Conservation (phyloP, 2,113 vertebrate genomes). For the Odontesthes bonariensis region DNA sequence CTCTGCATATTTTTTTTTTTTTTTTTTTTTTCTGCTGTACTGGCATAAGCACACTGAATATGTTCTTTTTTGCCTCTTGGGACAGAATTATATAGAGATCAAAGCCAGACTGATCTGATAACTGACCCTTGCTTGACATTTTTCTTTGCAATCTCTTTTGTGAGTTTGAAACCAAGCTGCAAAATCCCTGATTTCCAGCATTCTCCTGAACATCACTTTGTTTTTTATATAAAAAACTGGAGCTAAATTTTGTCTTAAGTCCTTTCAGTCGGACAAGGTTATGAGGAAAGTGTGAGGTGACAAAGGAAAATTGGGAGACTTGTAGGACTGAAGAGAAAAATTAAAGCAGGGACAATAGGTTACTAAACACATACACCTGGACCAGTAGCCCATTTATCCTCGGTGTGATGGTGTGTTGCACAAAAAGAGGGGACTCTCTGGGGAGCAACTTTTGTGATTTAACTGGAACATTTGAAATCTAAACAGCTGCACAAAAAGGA, state of each 20-base stretch:
- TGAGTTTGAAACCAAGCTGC: conserved; percentile 14
- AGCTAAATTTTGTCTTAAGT: conserved; percentile 51
- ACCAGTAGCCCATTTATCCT: conserved; percentile 17
- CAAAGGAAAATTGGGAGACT: background rate
- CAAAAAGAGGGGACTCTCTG: conserved; percentile 15
- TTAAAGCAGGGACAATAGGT: conserved; percentile 15
- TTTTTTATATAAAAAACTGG: conserved; percentile 41
- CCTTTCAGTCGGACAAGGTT: conserved; percentile 45
- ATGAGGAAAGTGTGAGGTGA: background rate
- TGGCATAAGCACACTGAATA: too few relatives aligned
- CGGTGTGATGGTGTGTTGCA: conserved; percentile 11
- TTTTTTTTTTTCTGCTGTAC: too few relatives aligned
- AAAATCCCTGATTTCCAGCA: conserved; percentile 50
- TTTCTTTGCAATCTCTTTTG: conserved; percentile 6
- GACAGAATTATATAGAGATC: background rate
- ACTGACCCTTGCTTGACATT: background rate
- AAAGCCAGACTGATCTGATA: background rate
- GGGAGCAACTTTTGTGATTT: conserved; percentile 19
- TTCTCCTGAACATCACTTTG: conserved; percentile 36
- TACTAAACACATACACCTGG: conserved; percentile 11
- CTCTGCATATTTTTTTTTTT: too few relatives aligned
- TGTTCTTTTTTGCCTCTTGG: too few relatives aligned
- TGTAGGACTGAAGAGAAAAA: conserved; percentile 6
- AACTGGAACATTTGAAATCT: background rate
- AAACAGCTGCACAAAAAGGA: background rate